These are phyloP conservation scores for Zygogramma bicolorata DNA, from an alignment of 2,888 invertebrate species.

Conservation along the genomic window DNA sequence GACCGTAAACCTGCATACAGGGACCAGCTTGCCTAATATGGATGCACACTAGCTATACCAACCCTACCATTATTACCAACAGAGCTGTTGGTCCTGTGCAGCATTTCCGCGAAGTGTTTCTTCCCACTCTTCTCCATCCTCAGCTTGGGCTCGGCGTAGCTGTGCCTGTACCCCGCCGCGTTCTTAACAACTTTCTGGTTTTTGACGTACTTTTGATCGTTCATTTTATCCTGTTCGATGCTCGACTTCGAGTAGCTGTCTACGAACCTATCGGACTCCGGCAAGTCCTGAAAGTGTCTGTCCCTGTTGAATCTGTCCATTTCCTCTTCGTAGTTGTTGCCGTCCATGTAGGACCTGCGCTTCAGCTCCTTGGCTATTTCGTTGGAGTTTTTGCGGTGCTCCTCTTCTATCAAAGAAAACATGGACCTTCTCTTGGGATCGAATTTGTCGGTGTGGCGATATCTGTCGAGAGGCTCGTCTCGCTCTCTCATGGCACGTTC, in stretches of 20 bases:
- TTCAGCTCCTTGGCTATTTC: constrained; percentile 68
- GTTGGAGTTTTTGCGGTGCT: constrained; percentile 65
- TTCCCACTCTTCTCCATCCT: constrained; percentile 60
- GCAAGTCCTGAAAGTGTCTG: constrained; percentile 66
- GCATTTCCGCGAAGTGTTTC: constrained; percentile 61
- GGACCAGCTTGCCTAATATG: constrained; percentile 57
- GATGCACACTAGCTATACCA: constrained; percentile 66
- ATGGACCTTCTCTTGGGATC: constrained; percentile 65
- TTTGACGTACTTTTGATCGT: constrained; percentile 55
- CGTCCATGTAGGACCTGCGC: constrained; percentile 66
- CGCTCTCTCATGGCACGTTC: constrained; percentile 35
- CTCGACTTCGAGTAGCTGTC: constrained; percentile 65
- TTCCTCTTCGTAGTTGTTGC: constrained; percentile 52
- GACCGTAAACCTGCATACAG: not conserved
- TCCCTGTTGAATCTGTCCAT: constrained; percentile 60
- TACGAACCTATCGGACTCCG: constrained; percentile 52
- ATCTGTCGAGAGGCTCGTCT: constrained; percentile 49
- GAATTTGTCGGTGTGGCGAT: constrained; percentile 57
- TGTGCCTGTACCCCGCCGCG: constrained; percentile 69
- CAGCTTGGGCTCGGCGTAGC: constrained; percentile 75
- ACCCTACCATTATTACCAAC: constrained; percentile 64
- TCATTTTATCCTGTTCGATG: constrained; percentile 59
- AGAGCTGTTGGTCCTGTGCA: constrained; percentile 65
- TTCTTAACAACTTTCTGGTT: constrained; percentile 57
- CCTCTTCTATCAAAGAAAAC: constrained; percentile 66